A percentile compares a stretch with the other conserved stretches of the same genome.
Evolutionary conservation across 1,140 invertebrate genomes (phyloP).

Genomic region (Aporrectodea caliginosa): DNA sequence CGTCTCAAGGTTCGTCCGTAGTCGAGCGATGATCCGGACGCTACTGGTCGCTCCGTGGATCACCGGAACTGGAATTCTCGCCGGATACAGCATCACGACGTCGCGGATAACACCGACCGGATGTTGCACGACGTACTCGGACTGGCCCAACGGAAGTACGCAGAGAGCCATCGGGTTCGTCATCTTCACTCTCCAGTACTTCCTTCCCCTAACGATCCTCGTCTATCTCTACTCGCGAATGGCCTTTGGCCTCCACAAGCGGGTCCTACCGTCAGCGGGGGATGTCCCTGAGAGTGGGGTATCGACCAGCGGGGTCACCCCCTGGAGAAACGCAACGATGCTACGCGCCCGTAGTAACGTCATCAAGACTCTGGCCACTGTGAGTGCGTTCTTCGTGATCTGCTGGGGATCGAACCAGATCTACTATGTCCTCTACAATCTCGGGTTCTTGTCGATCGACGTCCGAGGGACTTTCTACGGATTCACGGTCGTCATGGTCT

Average conservation of each 20-base stretch:
- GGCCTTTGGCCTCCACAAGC: neutral
- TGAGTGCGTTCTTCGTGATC: neutral
- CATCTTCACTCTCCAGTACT: neutral
- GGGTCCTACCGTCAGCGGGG: no score
- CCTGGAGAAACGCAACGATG: neutral
- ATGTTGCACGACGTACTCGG: neutral
- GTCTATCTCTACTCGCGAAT: conserved; percentile 1
- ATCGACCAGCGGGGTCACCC: neutral
- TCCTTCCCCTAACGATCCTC: neutral
- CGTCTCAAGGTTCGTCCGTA: conserved; percentile 9
- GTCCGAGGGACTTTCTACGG: conserved; percentile 8
- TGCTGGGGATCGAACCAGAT: conserved; percentile 4
- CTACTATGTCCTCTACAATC: conserved; percentile 6
- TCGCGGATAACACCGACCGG: neutral
- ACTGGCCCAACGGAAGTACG: neutral
- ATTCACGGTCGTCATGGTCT: conserved; percentile 30
- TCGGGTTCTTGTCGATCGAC: neutral
- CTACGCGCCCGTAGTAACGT: neutral
- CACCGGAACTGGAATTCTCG: conserved; percentile 4
- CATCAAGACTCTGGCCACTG: conserved; percentile 4
- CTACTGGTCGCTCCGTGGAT: conserved; percentile 5
- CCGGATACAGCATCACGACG: conserved; percentile 8
- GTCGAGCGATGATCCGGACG: neutral
- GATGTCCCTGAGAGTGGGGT: neutral
- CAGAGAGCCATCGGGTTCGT: neutral